Evolutionary conservation across 2,888 invertebrate genomes (phyloP), one percentile per base, ranked within the genome.

Genomic region (Aleiodes alternator): DNA sequence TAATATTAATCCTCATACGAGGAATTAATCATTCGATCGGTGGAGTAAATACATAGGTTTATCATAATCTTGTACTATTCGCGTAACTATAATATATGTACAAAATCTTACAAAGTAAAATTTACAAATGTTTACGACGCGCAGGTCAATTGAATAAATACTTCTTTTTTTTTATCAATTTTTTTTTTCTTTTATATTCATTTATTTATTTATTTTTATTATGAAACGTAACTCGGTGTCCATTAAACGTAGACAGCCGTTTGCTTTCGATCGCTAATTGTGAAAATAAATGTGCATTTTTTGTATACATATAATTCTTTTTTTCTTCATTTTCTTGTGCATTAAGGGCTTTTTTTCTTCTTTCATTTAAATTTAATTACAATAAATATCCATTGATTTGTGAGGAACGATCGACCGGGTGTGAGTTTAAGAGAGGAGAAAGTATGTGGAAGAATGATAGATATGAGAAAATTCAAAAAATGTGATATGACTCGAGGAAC

Each of bases 41-140:
- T 77, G 77, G 71, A 75, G 76, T 80, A 80, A 80, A 51, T 80
- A 80, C 78, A 80, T 80, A 74, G 77, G 76, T 78, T 55, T 61
- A 70, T 69, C 31, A 50, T 56, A 79, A 76, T 79, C 78, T 81
- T 81, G 84, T 85, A 84, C 86, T 81, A 79, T 81, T 59, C 85
- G 86, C 85, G 82, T 84, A 82, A 82, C 82, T 82, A 82, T 79
- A 87, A 86, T 85, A 84, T 90, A 90, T 90, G 84, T 90, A 90
- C 89, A 90, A 90, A 90, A 89, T 90, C 87, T 90, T 90, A 90
- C 89, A 87, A 87, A 89, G 87, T 83, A 90, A 85, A 90, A 88
- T 90, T 88, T 90, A 90, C 89, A 90, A 89, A 89, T 78, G 69
- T 71, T 66, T 34, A 53, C 43, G 50, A 53, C 85, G 84, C 84